Conservation (phyloP, 2,797 vertebrate species). For the Pseudochaenichthys georgianus region DNA sequence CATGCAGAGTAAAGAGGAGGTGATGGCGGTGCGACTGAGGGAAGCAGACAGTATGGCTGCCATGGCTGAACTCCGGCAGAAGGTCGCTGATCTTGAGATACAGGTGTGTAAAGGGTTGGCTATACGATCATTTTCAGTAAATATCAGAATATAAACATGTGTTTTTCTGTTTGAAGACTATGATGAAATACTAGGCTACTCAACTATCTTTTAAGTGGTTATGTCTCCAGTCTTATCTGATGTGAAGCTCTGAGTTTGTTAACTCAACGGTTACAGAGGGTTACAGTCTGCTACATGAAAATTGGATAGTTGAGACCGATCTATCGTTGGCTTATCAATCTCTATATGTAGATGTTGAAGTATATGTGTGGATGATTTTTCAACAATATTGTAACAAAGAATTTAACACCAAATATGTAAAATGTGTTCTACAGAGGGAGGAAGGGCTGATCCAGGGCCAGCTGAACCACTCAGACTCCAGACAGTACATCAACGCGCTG, state of each 20-base stretch:
- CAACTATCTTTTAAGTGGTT: too few relatives aligned
- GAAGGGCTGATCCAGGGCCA: constrained; percentile 95
- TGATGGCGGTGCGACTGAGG: constrained; percentile 94
- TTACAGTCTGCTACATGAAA: too few relatives aligned
- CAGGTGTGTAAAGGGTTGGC: constrained; percentile 81
- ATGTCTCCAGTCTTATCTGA: too few relatives aligned
- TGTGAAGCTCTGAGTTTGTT: too few relatives aligned
- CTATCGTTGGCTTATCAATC: too few relatives aligned
- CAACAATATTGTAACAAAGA: neutral
- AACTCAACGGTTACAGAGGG: too few relatives aligned
- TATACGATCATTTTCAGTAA: too few relatives aligned
- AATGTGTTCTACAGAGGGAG: constrained; percentile 86
- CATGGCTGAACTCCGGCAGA: constrained; percentile 94
- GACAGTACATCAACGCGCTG: constrained; percentile 94
- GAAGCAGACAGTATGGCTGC: constrained; percentile 96
- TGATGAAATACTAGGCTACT: too few relatives aligned
- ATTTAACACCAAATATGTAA: constrained; percentile 1
- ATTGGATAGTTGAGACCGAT: too few relatives aligned
- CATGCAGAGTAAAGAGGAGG: constrained; percentile 93
- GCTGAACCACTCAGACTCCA: constrained; percentile 94
- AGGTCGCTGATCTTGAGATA: constrained; percentile 93
- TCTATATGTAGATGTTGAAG: neutral
- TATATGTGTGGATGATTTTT: neutral
- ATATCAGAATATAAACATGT: too few relatives aligned
- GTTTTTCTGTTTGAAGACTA: too few relatives aligned